Evolutionary conservation across 2,797 vertebrate genomes (phyloP), one percentile per base, ranked within the genome.

Genomic region (Telmatherina bonti): DNA sequence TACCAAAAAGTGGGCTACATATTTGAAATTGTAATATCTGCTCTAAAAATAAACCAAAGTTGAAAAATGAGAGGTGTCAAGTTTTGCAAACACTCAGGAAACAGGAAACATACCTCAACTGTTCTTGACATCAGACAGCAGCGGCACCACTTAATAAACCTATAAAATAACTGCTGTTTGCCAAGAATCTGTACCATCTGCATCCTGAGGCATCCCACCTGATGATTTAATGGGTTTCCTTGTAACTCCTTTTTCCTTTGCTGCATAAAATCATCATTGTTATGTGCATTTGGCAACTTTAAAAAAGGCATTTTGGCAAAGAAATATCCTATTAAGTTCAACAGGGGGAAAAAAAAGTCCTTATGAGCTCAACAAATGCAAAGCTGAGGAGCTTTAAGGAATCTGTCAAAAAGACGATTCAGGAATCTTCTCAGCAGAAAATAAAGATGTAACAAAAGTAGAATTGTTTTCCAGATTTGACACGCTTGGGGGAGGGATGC

Each of bases 381-480:
- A 62, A 76, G 71, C 81, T 66, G 64, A 81, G 52, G 65, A 67
- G 57, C 72, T 78, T 60, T 70, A 53, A 77, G 45, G 56, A 71
- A 59, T 62, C 54, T 80, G 70, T 77, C 74, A 81, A 26, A 72
- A 24, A 61, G 62, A 74, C 54, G 65, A 81, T 61, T 73, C 33
- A 67, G 74, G 67, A 75, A 81, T 78, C 54, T 65, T 67, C 66
- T 84, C 67, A 71, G 64, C 6, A 16, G 38, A 55, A 74, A 56
- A 49, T 52, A 45, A 56, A 58, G 51, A 61, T 38, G 53, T 74
- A 35, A 85, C 75, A 81, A 84, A 78, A 69, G 76, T 62, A 10
- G 22, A 10, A 80, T 74, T 88, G 76, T 85, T 78, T 81, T 81
- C 38, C 65, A 62, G 65, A 66, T 75, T 59, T 70, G 54, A 60